Percentiles rank a stretch among this genome's conserved stretches.
phyloP scores from a whole-genome alignment of 2,797 vertebrate species.

The Vultur gryphus region DNA sequence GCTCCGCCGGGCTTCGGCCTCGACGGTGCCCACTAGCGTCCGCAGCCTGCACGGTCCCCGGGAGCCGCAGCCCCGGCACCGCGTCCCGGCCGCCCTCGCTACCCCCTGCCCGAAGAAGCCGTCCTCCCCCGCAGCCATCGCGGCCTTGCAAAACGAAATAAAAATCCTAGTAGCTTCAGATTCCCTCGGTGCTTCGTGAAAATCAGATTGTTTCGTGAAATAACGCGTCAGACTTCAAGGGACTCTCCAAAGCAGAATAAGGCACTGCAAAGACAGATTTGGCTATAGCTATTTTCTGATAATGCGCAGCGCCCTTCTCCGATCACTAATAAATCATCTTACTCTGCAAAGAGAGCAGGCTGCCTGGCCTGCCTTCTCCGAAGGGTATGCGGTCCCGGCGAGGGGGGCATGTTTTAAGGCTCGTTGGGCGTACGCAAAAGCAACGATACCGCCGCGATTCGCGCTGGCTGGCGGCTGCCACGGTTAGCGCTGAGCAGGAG shows the following conservation, averaged over 20 bases:
- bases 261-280: neutral
- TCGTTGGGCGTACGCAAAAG: neutral
- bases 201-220: neutral
- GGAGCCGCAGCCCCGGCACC: neutral
- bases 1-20: neutral
- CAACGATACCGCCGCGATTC: neutral
- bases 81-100: neutral
- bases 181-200: neutral
- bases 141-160: neutral
- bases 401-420: neutral
- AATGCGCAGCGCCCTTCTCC: neutral
- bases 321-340: too few species aligned
- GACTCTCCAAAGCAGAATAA: neutral
- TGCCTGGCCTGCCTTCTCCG: neutral
- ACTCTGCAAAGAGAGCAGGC: too few species aligned
- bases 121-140: neutral
- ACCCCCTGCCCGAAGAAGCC: neutral
- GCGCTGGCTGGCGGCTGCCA: neutral
- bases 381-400: neutral
- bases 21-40: conserved; percentile 3
- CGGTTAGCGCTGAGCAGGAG: too few species aligned
- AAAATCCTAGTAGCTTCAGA: neutral
- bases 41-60: neutral
- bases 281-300: neutral
- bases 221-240: neutral